Conservation (phyloP, 1,140 invertebrate species). For the Drosophila ercepeae region DNA sequence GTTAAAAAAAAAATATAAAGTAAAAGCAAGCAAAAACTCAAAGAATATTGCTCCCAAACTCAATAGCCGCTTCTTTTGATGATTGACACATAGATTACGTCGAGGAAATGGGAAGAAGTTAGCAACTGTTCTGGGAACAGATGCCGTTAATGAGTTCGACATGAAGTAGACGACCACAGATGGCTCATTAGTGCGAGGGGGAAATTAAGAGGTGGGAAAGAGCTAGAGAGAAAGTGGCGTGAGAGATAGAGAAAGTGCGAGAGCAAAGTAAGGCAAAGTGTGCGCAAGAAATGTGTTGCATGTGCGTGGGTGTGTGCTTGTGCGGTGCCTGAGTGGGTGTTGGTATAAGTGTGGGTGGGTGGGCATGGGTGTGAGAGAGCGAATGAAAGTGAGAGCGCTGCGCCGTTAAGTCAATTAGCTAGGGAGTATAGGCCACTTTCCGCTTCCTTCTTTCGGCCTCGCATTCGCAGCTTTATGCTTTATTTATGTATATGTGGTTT, state of each 20-base stretch:
- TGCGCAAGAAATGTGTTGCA: slow-evolving; percentile 52
- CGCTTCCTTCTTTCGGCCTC: slow-evolving; percentile 11
- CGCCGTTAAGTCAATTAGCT: slow-evolving; percentile 34
- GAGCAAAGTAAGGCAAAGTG: slow-evolving; percentile 54
- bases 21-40: not conserved
- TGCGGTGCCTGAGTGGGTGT: slow-evolving; percentile 6
- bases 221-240: slow-evolving; percentile 13
- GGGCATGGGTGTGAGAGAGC: slow-evolving; percentile 22
- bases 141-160: slow-evolving; percentile 8
- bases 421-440: slow-evolving; percentile 28
- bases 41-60: not conserved
- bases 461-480: slow-evolving; percentile 1
- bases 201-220: slow-evolving; percentile 14
- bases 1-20: not conserved
- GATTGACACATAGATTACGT: slow-evolving; percentile 5
- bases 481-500: slow-evolving; percentile 13
- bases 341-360: slow-evolving; percentile 5
- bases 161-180: slow-evolving; percentile 35
- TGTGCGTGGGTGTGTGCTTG: slow-evolving; percentile 7
- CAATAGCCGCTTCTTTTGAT: not conserved
- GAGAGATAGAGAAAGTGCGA: slow-evolving; percentile 34
- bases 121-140: not conserved
- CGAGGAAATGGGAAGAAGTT: slow-evolving; percentile 8
- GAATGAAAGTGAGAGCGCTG: slow-evolving; percentile 16
- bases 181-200: slow-evolving; percentile 36